Conservation (phyloP, 2,888 invertebrate species). For the Heteropelma amictum region DNA sequence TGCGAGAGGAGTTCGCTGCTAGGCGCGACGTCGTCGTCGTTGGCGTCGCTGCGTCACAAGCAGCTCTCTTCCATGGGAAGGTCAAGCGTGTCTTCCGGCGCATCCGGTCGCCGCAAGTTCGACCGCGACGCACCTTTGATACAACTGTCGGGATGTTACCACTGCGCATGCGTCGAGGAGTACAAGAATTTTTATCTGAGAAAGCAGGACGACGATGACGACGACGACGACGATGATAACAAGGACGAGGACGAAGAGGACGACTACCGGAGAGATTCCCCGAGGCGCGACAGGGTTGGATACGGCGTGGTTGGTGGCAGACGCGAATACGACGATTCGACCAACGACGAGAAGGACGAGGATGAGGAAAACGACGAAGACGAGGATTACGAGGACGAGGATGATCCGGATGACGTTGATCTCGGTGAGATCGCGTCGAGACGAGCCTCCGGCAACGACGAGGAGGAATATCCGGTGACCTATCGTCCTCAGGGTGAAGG, state of each 20-base stretch:
- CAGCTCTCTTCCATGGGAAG: constrained; percentile 32
- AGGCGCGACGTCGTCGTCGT: constrained; percentile 55
- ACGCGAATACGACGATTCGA: constrained; percentile 50
- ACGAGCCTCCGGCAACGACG: constrained; percentile 67
- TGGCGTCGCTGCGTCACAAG: constrained; percentile 64
- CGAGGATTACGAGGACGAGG: too few species aligned
- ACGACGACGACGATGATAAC: constrained; percentile 43
- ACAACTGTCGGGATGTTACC: constrained; percentile 86
- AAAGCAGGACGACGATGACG: constrained; percentile 69
- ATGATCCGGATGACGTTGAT: constrained; percentile 56
- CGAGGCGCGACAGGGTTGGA: not conserved
- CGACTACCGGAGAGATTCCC: constrained; percentile 36
- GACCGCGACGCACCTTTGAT: constrained; percentile 80
- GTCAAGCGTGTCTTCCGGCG: constrained; percentile 62
- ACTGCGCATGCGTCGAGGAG: constrained; percentile 88
- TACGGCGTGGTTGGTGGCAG: not conserved
- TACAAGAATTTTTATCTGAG: constrained; percentile 81
- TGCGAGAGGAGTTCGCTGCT: constrained; percentile 80
- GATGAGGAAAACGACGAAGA: too few species aligned
- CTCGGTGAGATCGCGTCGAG: constrained; percentile 51
- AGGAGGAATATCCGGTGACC: too few species aligned
- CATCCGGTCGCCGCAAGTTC: constrained; percentile 75
- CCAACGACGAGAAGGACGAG: too few species aligned
- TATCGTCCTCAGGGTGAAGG: too few species aligned
- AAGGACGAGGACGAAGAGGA: constrained; percentile 52